phyloP scores from a whole-genome alignment of 1,140 invertebrate genomes.

The Coptotermes formosanus region DNA sequence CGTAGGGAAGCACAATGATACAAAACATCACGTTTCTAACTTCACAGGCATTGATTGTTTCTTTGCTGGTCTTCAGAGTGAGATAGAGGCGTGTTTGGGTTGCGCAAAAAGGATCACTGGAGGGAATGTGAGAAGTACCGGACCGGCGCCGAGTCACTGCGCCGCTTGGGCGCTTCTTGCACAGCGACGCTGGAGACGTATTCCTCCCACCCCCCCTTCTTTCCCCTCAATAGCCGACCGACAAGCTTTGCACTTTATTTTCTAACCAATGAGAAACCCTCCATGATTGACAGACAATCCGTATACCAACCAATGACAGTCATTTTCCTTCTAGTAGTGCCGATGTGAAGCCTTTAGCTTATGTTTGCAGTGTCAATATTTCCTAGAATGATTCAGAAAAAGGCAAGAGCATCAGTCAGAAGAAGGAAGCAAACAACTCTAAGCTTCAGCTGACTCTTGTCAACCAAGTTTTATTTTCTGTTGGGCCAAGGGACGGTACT shows the following conservation, averaged over 20 bases:
- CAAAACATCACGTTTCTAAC: slow-evolving; percentile 10
- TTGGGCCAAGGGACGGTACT: too few species aligned
- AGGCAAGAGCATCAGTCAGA: neutral
- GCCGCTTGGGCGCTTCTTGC: neutral
- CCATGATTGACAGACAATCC: slow-evolving; percentile 18
- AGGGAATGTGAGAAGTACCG: too few species aligned
- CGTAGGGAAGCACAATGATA: neutral
- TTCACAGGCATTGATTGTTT: neutral
- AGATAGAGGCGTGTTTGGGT: neutral
- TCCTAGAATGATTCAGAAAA: neutral
- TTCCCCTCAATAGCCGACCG: neutral
- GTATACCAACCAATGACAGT: neutral
- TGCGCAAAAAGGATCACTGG: neutral
- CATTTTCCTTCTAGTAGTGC: slow-evolving; percentile 7
- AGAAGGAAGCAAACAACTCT: neutral
- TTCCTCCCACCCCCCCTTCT: too few species aligned
- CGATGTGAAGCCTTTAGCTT: neutral
- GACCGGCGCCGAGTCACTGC: neutral
- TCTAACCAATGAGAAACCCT: slow-evolving; percentile 7
- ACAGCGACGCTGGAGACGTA: neutral
- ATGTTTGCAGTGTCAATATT: slow-evolving; percentile 13
- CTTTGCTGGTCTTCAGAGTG: neutral
- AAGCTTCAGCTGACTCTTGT: too few species aligned
- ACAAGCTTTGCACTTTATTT: slow-evolving; percentile 10
- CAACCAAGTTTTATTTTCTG: too few species aligned